Conservation (phyloP, 2,797 vertebrate genomes). For the Cephalopachus bancanus region DNA sequence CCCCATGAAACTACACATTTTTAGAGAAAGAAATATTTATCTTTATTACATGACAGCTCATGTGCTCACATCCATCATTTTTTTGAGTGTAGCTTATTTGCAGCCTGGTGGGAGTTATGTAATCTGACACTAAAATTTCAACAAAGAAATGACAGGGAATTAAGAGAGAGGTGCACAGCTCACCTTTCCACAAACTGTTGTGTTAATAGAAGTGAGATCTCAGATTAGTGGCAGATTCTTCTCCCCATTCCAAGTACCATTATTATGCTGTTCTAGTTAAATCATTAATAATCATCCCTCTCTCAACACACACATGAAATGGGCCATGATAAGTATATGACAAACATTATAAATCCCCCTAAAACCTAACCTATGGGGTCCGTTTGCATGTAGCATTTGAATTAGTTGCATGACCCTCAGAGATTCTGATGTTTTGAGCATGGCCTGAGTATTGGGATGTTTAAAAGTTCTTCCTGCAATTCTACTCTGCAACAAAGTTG, state of each 20-base stretch:
- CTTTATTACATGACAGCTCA: slow-evolving; percentile 70
- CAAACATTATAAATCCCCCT: neutral
- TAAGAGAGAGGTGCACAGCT: slow-evolving; percentile 34
- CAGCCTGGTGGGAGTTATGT: slow-evolving; percentile 61
- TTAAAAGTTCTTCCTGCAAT: slow-evolving; percentile 34
- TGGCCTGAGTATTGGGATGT: neutral
- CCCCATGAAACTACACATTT: slow-evolving; percentile 57
- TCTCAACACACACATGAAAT: neutral
- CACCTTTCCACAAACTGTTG: slow-evolving; percentile 29
- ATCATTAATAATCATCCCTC: neutral
- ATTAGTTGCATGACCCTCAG: neutral
- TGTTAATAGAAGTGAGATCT: slow-evolving; percentile 58
- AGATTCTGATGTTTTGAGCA: neutral
- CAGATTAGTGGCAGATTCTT: neutral
- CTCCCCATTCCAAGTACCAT: neutral
- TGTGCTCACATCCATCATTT: slow-evolving; percentile 60
- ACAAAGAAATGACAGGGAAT: slow-evolving; percentile 55
- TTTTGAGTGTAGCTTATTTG: slow-evolving; percentile 70
- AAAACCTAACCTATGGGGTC: neutral
- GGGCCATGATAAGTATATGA: neutral
- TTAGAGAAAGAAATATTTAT: slow-evolving; percentile 64
- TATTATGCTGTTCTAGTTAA: neutral
- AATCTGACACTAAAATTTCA: slow-evolving; percentile 64
- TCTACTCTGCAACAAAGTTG: neutral
- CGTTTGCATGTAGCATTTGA: neutral